phyloP scores from a whole-genome alignment of 2,113 vertebrate genomes.

The Sphyrna mokarran region DNA sequence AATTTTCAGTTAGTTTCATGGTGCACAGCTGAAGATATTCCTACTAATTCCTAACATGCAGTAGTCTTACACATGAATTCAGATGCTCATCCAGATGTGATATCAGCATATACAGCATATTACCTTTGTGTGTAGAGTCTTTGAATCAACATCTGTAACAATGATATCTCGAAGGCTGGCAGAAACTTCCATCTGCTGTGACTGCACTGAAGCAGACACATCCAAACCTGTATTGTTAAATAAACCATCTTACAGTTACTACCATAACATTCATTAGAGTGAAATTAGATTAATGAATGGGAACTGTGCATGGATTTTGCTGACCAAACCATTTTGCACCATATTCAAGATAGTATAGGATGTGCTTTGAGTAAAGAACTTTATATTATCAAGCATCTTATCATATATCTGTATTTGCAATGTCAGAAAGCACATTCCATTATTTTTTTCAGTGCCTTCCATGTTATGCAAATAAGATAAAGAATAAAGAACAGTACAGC shows the following conservation, averaged over 20 bases:
- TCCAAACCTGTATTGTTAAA: slow-evolving; percentile 67
- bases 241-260: not conserved
- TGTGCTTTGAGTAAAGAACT: not conserved
- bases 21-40: not conserved
- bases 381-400: not conserved
- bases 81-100: not conserved
- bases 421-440: not conserved
- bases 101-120: not conserved
- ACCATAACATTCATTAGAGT: not conserved
- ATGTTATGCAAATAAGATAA: too few relatives aligned
- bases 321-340: not conserved
- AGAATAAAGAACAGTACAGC: too few relatives aligned
- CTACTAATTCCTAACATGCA: not conserved
- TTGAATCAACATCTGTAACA: slow-evolving; percentile 76
- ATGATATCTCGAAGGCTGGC: slow-evolving; percentile 79
- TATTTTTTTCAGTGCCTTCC: not conserved
- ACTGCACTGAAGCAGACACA: slow-evolving; percentile 70
- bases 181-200: slow-evolving; percentile 69
- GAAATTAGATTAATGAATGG: not conserved
- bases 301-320: too few relatives aligned
- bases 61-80: not conserved
- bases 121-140: slow-evolving; percentile 84
- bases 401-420: not conserved
- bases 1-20: not conserved
- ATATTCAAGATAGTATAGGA: not conserved